Conservation (phyloP, 2,888 invertebrate genomes). For the Thecophora atra region DNA sequence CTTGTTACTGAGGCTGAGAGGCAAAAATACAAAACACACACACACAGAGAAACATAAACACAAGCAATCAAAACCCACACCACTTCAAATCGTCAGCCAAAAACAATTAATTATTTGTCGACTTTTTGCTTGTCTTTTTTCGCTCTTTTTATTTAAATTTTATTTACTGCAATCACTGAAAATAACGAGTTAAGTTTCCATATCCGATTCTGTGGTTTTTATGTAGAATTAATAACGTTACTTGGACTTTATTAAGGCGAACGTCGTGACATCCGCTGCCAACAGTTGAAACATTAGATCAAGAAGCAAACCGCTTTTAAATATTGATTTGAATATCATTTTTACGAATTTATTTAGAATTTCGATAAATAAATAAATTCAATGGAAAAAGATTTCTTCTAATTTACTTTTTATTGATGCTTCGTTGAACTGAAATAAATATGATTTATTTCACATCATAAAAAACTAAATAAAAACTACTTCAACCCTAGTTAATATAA, state of each 20-base stretch:
- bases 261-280: conserved; percentile 23
- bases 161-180: not conserved
- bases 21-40: not conserved
- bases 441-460: too few species aligned
- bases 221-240: conserved; percentile 1
- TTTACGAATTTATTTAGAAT: not conserved
- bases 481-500: too few species aligned
- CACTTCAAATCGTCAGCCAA: not conserved
- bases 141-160: not conserved
- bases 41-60: conserved; percentile 5
- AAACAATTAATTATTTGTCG: not conserved
- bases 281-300: not conserved
- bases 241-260: not conserved
- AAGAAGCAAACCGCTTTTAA: not conserved
- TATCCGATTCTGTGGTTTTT: conserved; percentile 8
- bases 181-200: not conserved
- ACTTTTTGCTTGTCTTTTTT: not conserved
- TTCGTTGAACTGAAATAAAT: too few species aligned
- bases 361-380: too few species aligned
- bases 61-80: not conserved
- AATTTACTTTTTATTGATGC: too few species aligned
- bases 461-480: too few species aligned
- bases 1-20: not conserved
- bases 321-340: not conserved
- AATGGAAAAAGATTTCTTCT: too few species aligned